Conservation (phyloP, 1,140 invertebrate species). For the Drosophila navojoa region DNA sequence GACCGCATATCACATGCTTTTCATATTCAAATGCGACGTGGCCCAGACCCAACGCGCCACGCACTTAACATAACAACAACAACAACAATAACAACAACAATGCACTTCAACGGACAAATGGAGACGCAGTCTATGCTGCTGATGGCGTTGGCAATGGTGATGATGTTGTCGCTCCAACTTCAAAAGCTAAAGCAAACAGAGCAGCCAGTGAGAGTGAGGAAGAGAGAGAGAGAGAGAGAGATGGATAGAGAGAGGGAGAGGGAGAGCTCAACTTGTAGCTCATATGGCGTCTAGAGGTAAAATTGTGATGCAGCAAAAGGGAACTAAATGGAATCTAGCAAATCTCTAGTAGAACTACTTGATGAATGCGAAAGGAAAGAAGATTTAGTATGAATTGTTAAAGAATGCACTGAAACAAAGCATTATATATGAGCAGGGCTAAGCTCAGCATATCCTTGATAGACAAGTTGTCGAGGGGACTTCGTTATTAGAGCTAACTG, state of each 20-base stretch:
- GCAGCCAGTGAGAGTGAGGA: constrained; percentile 14
- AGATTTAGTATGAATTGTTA: neutral
- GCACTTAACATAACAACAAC: constrained; percentile 76
- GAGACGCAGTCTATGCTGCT: constrained; percentile 26
- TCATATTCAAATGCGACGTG: constrained; percentile 75
- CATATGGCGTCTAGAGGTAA: neutral
- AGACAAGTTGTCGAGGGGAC: too few relatives aligned
- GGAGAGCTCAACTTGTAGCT: constrained; percentile 7
- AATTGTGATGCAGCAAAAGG: neutral
- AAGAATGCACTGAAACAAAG: too few relatives aligned
- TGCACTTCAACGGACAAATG: constrained; percentile 54
- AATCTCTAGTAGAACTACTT: too few relatives aligned
- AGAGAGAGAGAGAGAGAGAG: neutral
- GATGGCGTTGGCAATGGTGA: constrained; percentile 46
- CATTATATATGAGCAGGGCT: too few relatives aligned
- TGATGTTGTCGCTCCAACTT: constrained; percentile 79
- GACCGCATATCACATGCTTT: constrained; percentile 62
- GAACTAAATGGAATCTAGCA: too few relatives aligned
- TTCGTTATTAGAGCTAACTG: too few relatives aligned
- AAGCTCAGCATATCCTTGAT: too few relatives aligned
- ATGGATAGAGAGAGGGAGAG: neutral
- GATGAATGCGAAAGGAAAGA: too few relatives aligned
- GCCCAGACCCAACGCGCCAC: constrained; percentile 50
- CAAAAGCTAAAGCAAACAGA: constrained; percentile 74
- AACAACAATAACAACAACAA: constrained; percentile 48